A percentile compares a stretch with the other conserved stretches of the same genome.
These are phyloP conservation scores for Tragelaphus scriptus DNA, from an alignment of 2,113 vertebrate genomes.

Conservation along the genomic window DNA sequence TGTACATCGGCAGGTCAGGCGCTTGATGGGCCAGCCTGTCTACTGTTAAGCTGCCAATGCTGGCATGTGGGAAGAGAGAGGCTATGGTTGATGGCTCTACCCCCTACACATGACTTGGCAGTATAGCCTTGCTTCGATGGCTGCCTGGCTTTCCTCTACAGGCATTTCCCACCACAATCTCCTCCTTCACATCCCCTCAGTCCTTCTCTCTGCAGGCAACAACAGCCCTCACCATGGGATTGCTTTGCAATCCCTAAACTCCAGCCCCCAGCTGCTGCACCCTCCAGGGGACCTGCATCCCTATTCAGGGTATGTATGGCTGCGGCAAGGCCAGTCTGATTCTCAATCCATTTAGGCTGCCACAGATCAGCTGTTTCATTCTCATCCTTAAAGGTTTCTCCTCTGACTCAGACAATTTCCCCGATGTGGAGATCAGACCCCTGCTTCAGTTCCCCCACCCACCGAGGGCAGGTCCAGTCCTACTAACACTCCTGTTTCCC, in stretches of 20 bases:
- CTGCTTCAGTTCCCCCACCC: neutral
- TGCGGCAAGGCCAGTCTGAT: neutral
- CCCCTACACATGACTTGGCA: neutral
- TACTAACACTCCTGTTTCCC: neutral
- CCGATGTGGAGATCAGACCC: rapidly evolving
- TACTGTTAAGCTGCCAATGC: neutral
- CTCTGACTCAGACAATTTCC: neutral
- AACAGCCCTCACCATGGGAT: neutral
- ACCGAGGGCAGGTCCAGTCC: neutral
- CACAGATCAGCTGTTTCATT: neutral
- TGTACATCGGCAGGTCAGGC: neutral
- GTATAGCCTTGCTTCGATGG: neutral
- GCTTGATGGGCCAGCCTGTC: neutral
- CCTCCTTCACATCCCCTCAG: neutral
- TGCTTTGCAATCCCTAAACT: neutral
- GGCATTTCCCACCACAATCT: neutral
- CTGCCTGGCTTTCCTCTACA: neutral
- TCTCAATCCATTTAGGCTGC: neutral
- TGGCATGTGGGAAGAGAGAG: neutral
- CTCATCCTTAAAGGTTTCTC: neutral
- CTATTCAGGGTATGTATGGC: neutral
- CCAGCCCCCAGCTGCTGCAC: neutral
- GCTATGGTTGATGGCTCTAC: neutral
- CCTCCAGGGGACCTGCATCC: too few species aligned
- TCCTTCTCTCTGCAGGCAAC: neutral